A percentile compares a stretch with the other conserved stretches of the same genome.
Evolutionary conservation across 1,140 invertebrate species (phyloP).

Genomic region (Cataglyphis hispanica): DNA sequence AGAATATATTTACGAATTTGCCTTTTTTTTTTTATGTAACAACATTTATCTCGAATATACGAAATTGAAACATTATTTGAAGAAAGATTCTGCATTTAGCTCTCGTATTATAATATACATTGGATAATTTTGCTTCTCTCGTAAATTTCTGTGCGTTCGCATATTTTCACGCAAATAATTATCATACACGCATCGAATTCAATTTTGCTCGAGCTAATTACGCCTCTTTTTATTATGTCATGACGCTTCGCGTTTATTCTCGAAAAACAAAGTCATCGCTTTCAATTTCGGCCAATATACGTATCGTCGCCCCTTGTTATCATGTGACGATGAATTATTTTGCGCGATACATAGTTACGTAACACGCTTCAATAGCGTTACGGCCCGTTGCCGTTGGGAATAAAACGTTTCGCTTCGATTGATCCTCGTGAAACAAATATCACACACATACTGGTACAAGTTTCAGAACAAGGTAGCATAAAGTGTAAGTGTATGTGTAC

Average conservation of each 20-base stretch:
- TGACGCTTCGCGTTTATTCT: not conserved
- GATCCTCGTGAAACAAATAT: constrained; percentile 5
- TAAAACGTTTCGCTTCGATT: not conserved
- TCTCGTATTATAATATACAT: not conserved
- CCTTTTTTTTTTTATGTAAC: not conserved
- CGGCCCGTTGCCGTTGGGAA: not conserved
- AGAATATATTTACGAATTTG: not conserved
- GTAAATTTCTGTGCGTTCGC: constrained; percentile 12
- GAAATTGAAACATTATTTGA: constrained; percentile 1
- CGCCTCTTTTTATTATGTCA: not conserved
- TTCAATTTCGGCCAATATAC: not conserved
- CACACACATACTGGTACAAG: not conserved
- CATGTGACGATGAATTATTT: not conserved
- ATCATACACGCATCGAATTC: not conserved
- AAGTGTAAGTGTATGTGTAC: not conserved
- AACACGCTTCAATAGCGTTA: constrained; percentile 8
- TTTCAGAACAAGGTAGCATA: constrained; percentile 23
- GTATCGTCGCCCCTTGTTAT: constrained; percentile 14
- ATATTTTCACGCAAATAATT: constrained; percentile 1
- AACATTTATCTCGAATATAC: not conserved
- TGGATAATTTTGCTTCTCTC: constrained; percentile 18
- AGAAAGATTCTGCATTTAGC: too few species aligned
- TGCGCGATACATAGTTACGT: not conserved
- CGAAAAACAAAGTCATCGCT: constrained; percentile 10
- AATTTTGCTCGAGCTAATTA: constrained; percentile 32